A percentile compares a stretch with the other conserved stretches of the same genome.
phyloP scores from a whole-genome alignment of 2,888 invertebrate species.

The Eucera pruinosa region DNA sequence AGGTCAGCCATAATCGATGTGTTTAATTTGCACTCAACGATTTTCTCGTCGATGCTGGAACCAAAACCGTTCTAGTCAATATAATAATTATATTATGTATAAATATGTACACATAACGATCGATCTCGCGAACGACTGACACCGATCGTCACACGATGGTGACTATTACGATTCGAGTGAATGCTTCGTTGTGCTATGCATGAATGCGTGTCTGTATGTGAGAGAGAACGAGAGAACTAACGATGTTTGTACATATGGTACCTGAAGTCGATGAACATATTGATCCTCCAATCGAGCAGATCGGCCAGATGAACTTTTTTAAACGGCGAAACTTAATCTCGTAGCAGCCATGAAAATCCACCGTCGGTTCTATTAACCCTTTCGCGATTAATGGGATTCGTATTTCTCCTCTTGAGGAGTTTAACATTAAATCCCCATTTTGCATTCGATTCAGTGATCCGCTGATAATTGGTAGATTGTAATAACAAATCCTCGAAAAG shows the following conservation, averaged over 20 bases:
- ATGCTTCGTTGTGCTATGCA: slow-evolving; percentile 15
- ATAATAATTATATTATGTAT: slow-evolving; percentile 61
- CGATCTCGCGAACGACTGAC: slow-evolving; percentile 56
- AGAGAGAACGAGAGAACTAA: slow-evolving; percentile 12
- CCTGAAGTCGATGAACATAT: slow-evolving; percentile 71
- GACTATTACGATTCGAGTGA: slow-evolving; percentile 38
- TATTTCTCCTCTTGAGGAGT: too few species aligned
- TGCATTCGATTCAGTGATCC: too few species aligned
- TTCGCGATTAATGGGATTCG: too few species aligned
- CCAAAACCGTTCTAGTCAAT: slow-evolving; percentile 73
- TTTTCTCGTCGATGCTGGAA: slow-evolving; percentile 68
- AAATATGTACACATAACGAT: slow-evolving; percentile 53
- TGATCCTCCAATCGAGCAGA: slow-evolving; percentile 53
- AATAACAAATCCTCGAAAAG: too few species aligned
- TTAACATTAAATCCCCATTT: too few species aligned
- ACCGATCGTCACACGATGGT: slow-evolving; percentile 33
- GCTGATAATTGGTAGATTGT: too few species aligned
- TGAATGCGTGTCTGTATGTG: slow-evolving; percentile 26
- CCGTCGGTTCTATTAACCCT: neutral
- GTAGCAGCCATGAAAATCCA: too few species aligned
- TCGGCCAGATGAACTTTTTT: slow-evolving; percentile 30
- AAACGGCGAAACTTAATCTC: neutral
- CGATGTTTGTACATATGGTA: slow-evolving; percentile 70
- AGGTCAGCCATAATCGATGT: slow-evolving; percentile 58
- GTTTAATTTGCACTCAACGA: slow-evolving; percentile 68